Base-by-base conservation (phyloP, 2,113 vertebrate species). In the Acanthochromis polyacanthus region DNA sequence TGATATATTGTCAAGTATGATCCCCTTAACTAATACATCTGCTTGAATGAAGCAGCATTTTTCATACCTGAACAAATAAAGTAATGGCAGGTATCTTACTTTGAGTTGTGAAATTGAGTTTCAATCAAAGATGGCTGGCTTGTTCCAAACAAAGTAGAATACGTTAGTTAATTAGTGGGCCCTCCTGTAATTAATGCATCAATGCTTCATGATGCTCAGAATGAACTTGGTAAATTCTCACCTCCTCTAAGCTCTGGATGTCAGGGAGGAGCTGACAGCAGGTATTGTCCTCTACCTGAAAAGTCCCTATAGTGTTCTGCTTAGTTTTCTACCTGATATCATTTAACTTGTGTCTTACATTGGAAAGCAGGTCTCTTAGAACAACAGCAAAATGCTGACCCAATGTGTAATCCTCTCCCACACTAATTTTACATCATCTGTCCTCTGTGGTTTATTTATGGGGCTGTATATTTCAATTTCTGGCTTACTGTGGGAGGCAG, bases 51-150 rank as follows among this genome's bases (percentile, higher is more conserved):
- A 66, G 25, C 57, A 25, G 32, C 45, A 63, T 75, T 88, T 71
- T 83, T 70, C 65, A 79, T 36, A 77, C 70, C 53, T 85, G 73
- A 75, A 50, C 38, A 71, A 82, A 82, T 78, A 59, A 64, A 80
- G 28, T 77, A 82, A 76, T 85, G 80, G 60, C 78, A 78, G 68
- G 36, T 78, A 48, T 81, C 52, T 50, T 38, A 58, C 55, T 43
- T 52, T 52, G 23, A 85, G 12, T 45, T 23, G 23, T 40, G 63
- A 84, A 80, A 73, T 55, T 70, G 40, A 76, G 51, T 30, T 75
- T 74, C 16, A 83, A 28, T 81, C 22, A 73, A 57, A 72, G 60
- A 46, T 5, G 25, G 17, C 22, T 64, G 19, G 40, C 45, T 43
- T 73, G 28, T 66, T 68, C 30, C 45, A 30, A 22, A 48, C 32